Conservation (phyloP, 2,888 invertebrate genomes). For the Tetranychus truncatus region DNA sequence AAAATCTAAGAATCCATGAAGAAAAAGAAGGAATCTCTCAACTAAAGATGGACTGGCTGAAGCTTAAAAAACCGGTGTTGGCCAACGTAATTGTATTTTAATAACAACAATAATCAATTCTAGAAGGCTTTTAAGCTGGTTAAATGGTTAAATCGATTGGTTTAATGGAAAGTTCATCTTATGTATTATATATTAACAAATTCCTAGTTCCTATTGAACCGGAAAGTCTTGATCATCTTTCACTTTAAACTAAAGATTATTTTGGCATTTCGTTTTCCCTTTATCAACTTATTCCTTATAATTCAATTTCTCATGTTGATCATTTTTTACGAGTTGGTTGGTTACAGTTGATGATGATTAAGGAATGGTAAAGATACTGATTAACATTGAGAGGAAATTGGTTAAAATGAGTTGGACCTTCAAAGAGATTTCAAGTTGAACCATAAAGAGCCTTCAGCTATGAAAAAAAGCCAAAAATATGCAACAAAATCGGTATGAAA, state of each 20-base stretch:
- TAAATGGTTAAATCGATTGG: background rate
- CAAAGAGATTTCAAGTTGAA: background rate
- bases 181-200: background rate
- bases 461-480: background rate
- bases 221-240: background rate
- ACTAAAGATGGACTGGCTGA: no score
- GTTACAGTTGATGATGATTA: background rate
- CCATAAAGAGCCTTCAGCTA: background rate
- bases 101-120: background rate
- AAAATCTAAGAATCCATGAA: no score
- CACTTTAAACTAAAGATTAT: background rate
- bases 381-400: background rate
- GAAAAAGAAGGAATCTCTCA: no score
- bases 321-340: background rate
- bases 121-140: background rate
- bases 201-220: background rate
- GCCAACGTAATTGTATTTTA: background rate
- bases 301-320: background rate
- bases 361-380: background rate
- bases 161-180: background rate
- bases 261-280: background rate
- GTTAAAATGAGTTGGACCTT: background rate
- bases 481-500: background rate
- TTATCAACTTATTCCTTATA: background rate
- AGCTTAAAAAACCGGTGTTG: background rate